Conservation (phyloP, 2,797 vertebrate genomes). For the Pseudocheirus occidentalis region DNA sequence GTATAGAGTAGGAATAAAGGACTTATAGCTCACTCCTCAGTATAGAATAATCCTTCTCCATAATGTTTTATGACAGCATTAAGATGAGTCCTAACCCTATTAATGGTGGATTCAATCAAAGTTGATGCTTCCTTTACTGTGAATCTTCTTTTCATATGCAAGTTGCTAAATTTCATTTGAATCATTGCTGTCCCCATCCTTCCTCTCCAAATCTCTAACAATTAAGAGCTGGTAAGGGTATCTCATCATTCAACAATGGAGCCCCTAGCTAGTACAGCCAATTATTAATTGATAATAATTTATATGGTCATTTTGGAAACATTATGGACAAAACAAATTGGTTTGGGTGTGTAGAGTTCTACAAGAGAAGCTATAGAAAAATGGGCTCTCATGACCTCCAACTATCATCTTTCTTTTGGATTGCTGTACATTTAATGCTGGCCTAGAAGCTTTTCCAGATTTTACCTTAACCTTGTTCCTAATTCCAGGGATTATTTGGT, state of each 20-base stretch:
- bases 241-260: no score
- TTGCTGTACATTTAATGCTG: background rate
- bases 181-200: background rate
- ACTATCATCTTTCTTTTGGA: background rate
- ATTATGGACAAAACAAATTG: background rate
- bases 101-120: background rate
- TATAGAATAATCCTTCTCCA: background rate
- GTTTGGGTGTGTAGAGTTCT: background rate
- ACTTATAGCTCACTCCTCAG: background rate
- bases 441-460: background rate
- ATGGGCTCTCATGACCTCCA: background rate
- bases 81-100: background rate
- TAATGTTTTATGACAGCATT: background rate
- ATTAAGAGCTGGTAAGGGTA: background rate
- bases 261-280: background rate
- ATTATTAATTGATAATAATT: background rate
- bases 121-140: background rate
- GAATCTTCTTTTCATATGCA: background rate
- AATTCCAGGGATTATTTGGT: background rate
- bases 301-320: background rate
- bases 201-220: background rate
- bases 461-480: background rate
- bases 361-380: background rate
- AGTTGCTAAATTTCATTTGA: background rate
- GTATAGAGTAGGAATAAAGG: background rate